Base-by-base conservation (phyloP, 2,888 invertebrate genomes). In the Scaptomyza flava region DNA sequence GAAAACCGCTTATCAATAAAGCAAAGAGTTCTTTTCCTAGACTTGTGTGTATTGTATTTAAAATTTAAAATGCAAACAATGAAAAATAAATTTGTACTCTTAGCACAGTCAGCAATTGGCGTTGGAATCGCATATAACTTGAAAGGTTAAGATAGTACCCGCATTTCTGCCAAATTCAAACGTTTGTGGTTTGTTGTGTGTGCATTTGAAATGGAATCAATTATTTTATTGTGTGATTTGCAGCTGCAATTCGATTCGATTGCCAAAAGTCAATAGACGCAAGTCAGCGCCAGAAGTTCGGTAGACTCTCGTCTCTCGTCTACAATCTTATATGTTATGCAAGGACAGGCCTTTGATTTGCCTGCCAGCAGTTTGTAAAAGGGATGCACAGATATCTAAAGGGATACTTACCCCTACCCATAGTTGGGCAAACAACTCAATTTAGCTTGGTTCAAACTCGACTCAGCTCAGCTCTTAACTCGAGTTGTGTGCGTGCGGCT, bases 221-320 rank as follows among this genome's bases (percentile, higher is more conserved):
- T 85, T 85, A 85, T 85, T 85, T 89, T 89, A 89, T 85, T 89
- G 87, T 85, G 87, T 85, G 86, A 87, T 77, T 84, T 87, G 77
- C 76, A 60, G 77, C 72, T 79, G 82, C 64, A 79, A 71, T 70
- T 69, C 84, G 63, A 85, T 80, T 86, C 87, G 78, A 88, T 83
- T 83, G 67, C 67, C 63, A 64, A 73, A 89, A 79, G 85, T 89
- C 87, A 84, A 88, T 68, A 89, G 77, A 73, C 66, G 65, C 62
- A 72, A 72, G 77, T 80, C 68, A 63, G 30, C 59, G 65, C 53
- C 53, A 58, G 57, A 56, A 63, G 27, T 36, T 17, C 17, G 20
- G 20, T 47, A 53, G 51, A 27, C 4, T 38, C 34, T 17, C 41
- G 9, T 41, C 17, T 41, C 76, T 75, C 69, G 54, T 60, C 79